Evolutionary conservation across 2,888 invertebrate species (phyloP).

Genomic region (Vannuccia rotundouncinata): DNA sequence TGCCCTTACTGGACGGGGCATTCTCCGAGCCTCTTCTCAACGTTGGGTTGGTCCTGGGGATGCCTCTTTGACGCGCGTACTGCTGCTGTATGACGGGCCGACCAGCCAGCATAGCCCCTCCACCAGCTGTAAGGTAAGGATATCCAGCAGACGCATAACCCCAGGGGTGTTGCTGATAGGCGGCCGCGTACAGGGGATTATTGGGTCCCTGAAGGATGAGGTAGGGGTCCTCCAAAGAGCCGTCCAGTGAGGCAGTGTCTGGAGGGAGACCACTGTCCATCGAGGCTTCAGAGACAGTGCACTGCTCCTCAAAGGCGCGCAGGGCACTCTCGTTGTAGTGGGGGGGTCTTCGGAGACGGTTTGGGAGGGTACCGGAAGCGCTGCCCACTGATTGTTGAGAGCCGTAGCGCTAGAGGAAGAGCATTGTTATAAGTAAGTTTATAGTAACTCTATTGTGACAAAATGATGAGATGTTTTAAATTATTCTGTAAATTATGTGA

Average conservation of each 20-base stretch:
- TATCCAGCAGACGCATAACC: not conserved
- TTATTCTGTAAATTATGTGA: too few relatives aligned
- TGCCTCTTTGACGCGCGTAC: not conserved
- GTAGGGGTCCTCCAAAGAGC: not conserved
- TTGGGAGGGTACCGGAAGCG: not conserved
- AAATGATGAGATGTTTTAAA: too few relatives aligned
- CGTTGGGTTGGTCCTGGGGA: not conserved
- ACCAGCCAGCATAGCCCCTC: not conserved
- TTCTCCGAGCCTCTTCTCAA: not conserved
- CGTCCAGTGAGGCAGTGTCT: not conserved
- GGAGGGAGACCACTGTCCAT: slow-evolving; percentile 15
- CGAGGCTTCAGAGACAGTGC: slow-evolving; percentile 19
- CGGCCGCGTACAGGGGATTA: slow-evolving; percentile 2
- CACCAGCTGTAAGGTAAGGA: not conserved
- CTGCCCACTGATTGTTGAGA: not conserved
- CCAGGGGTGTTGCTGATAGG: not conserved
- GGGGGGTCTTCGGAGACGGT: not conserved
- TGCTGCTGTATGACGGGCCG: not conserved
- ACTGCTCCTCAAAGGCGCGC: slow-evolving; percentile 29
- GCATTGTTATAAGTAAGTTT: too few relatives aligned
- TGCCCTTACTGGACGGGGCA: not conserved
- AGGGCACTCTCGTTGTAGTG: not conserved
- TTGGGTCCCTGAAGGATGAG: not conserved
- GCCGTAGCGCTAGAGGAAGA: not conserved
- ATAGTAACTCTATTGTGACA: too few relatives aligned